phyloP scores from a whole-genome alignment of 2,113 vertebrate genomes.

The Hymenochirus boettgeri region DNA sequence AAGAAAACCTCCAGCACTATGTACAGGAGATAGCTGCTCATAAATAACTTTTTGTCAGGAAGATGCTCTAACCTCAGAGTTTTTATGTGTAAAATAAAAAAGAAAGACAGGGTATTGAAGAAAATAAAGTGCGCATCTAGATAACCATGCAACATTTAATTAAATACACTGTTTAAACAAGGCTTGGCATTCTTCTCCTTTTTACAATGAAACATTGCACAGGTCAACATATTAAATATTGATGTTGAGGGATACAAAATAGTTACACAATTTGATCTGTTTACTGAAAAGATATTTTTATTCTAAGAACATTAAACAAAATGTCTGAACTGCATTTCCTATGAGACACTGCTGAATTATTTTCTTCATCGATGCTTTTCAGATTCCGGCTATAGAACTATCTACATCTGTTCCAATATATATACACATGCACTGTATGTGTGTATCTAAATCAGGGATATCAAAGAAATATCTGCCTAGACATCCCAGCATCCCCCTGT shows the following conservation, averaged over 20 bases:
- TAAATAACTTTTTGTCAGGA: conserved; percentile 36
- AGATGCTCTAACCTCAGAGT: conserved; percentile 16
- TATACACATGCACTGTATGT: too few relatives aligned
- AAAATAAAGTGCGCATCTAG: neutral
- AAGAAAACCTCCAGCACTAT: conserved; percentile 23
- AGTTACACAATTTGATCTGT: neutral
- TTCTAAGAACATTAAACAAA: too few relatives aligned
- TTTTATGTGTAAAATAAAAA: conserved; percentile 8
- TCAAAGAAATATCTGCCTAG: too few relatives aligned
- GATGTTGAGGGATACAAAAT: neutral
- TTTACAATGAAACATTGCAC: neutral
- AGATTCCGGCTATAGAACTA: too few relatives aligned
- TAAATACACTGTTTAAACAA: neutral
- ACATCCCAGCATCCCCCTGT: too few relatives aligned
- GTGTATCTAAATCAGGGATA: too few relatives aligned
- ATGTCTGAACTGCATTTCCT: too few relatives aligned
- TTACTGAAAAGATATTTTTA: too few relatives aligned
- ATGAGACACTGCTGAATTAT: too few relatives aligned
- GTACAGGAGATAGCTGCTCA: conserved; percentile 13
- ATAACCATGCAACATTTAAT: neutral
- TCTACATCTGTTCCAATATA: too few relatives aligned
- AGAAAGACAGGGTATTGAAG: neutral
- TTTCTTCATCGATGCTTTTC: too few relatives aligned
- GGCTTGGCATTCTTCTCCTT: neutral
- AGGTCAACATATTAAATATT: neutral